Evolutionary conservation across 2,113 vertebrate genomes (phyloP).

Genomic region (Gopherus evgoodei): DNA sequence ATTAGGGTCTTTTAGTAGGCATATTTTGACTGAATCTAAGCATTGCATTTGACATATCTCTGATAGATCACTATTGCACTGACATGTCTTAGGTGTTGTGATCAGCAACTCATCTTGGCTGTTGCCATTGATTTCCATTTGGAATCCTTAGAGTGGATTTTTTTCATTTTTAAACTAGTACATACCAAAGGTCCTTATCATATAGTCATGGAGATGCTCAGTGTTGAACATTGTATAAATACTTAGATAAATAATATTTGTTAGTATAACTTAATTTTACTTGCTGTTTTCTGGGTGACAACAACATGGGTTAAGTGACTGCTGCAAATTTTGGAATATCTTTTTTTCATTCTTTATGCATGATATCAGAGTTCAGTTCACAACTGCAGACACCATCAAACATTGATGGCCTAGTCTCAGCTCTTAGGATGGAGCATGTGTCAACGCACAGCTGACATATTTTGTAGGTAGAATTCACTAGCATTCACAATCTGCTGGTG

Average conservation of each 20-base stretch:
- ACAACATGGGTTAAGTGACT: background rate
- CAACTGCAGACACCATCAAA: background rate
- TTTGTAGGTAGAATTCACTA: background rate
- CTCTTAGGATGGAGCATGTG: background rate
- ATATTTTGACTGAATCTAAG: background rate
- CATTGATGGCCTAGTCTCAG: background rate
- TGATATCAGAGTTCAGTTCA: background rate
- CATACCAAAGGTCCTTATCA: background rate
- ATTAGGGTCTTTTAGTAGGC: background rate
- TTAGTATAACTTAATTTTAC: background rate
- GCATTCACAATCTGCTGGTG: background rate
- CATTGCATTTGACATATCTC: background rate
- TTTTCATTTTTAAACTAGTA: background rate
- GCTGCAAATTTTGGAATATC: background rate
- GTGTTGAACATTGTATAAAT: background rate
- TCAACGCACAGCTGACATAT: background rate
- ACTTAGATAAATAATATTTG: background rate
- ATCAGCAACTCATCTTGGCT: background rate
- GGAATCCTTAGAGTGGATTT: background rate
- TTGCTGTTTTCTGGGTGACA: background rate
- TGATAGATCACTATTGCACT: background rate
- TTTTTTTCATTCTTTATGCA: background rate
- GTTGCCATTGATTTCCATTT: background rate
- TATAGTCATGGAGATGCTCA: background rate
- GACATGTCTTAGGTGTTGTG: background rate